Evolutionary conservation across 1,140 invertebrate species (phyloP), one percentile per base, ranked within the genome.

Genomic region (Heliconius hewitsoni): DNA sequence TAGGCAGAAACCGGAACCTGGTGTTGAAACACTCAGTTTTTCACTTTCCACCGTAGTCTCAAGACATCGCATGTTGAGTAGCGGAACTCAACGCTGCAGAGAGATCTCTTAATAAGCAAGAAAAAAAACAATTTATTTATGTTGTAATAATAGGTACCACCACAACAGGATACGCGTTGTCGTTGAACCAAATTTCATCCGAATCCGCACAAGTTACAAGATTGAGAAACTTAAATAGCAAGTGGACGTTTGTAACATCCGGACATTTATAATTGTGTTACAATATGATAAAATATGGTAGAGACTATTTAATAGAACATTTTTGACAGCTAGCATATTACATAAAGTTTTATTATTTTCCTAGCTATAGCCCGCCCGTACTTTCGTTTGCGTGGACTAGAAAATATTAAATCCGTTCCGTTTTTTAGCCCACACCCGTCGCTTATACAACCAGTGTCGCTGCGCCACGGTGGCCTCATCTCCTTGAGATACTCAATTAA

Each of bases 241-340:
- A 30, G 23, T 66, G 60, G 60, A 66, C 60, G 27, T 66, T 66
- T 27, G 60, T 66, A 66, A 66, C 60, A 66, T 66, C 60, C 60
- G 60, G 60, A 66, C 60, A 66, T 16, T 66, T 66, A 66, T 66
- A 66, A 66, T 66, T 66, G 60, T 66, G 60, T 66, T 66, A 30
- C 27, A 30, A 30, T 66, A 66, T 66, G 5, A 66, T 30, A 60
- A 60, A 23, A 0, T 19, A 60, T 60, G 8, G 55, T 60, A 52
- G 50, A 52, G 57, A 11, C 9, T 23, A 60, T 2, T 60, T 27
- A 27, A 27, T 13, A 60, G 57, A 23, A 11, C 11, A 27, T 11
- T 11, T 60, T 60, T 60, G 57, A 60, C 57, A 60, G 57, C 57
- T 60, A 23, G 16, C 42, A 46, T 46, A 46, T 46, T 46, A 46